Base-by-base conservation (phyloP, 2,797 vertebrate genomes). In the Avahi laniger region DNA sequence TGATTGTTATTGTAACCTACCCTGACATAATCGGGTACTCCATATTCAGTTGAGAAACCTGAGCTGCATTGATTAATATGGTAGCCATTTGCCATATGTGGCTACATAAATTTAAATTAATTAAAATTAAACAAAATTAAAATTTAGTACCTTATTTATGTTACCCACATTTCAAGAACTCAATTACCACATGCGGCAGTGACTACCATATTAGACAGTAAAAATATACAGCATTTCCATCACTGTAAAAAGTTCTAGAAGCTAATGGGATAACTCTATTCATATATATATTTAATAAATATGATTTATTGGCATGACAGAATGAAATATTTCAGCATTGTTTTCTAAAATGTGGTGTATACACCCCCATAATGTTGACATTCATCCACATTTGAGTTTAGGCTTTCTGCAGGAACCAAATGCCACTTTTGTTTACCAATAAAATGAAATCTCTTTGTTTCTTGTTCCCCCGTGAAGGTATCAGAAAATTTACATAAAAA, bases 111-210 rank as follows among this genome's bases (percentile, higher is more conserved):
- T 65, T 57, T 57, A 46, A 79, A 72, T 57, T 83, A 88, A 89
- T 57, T 70, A 85, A 89, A 88, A 95, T 57, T 14, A 79, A 82
- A 30, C 57, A n/a, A 80, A 93, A 50, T 79, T 54, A 33, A 84
- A 70, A 75, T 59, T 67, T n/a, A 78, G 13, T 69, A 43, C 11
- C 9, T 86, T 22, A 46, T 2, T 92, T 14, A 86, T 11, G 26
- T n/a, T 79, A 69, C 15, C 3, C 26, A 48, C 18, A 57, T 61
- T 85, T 73, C 35, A 92, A 80, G 57, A 63, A 93, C 20, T 26
- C 38, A 83, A 15, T n/a, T 79, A 18, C 8, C 41, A 83, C 28
- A 33, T 24, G 43, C 11, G 67, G 22, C 48, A 69, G 10, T 38
- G 46, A 52, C 35, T 80, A 17, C 38, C 28, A 46, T 70, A 14